Conservation (phyloP, 2,888 invertebrate species). For the Drosophila rubida region DNA sequence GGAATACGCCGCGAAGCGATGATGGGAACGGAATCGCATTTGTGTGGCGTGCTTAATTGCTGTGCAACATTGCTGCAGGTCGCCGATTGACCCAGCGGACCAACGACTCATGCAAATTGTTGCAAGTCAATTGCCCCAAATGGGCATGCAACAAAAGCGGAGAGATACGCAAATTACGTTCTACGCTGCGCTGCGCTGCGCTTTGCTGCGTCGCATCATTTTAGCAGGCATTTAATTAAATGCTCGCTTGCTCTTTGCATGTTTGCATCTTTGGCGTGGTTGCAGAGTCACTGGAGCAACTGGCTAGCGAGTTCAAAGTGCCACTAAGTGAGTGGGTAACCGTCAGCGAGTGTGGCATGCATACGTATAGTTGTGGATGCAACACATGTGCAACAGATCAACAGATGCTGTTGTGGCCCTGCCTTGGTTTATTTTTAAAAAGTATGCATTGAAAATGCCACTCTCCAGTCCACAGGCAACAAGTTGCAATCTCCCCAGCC, state of each 20-base stretch:
- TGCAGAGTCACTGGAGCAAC: slow-evolving; percentile 56
- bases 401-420: slow-evolving; percentile 52
- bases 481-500: slow-evolving; percentile 63
- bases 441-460: slow-evolving; percentile 59
- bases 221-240: slow-evolving; percentile 46
- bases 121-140: slow-evolving; percentile 66
- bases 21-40: neutral
- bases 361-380: slow-evolving; percentile 20
- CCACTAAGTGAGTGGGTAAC: slow-evolving; percentile 74
- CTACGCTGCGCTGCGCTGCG: slow-evolving; percentile 1
- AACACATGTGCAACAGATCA: slow-evolving; percentile 59
- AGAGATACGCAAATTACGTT: slow-evolving; percentile 28
- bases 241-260: too few species aligned
- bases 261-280: slow-evolving; percentile 24
- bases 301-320: slow-evolving; percentile 67
- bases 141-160: slow-evolving; percentile 22
- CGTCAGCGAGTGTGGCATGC: slow-evolving; percentile 42
- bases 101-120: slow-evolving; percentile 62
- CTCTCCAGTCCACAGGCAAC: slow-evolving; percentile 59
- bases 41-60: slow-evolving; percentile 3
- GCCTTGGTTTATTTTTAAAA: slow-evolving; percentile 66
- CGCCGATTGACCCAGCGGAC: slow-evolving; percentile 45
- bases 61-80: slow-evolving; percentile 31
- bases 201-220: slow-evolving; percentile 34
- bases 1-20: neutral